Percentiles rank a stretch among this genome's conserved stretches.
phyloP scores from a whole-genome alignment of 1,140 invertebrate species.

The Mya arenaria region DNA sequence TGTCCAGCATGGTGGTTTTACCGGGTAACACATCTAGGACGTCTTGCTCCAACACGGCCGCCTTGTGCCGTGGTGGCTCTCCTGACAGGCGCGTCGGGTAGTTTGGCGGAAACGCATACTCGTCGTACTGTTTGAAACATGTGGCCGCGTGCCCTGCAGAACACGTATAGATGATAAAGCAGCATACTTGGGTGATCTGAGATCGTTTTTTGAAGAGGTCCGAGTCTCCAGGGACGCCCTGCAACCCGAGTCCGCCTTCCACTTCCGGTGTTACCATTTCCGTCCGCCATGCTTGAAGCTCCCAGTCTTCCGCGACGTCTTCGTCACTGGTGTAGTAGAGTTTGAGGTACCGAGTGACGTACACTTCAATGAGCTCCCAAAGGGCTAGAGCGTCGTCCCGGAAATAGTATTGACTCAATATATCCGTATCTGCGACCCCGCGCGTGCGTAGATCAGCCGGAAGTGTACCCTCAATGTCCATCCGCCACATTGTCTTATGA shows the following conservation, averaged over 20 bases:
- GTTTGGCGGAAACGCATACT: constrained; percentile 81
- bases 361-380: constrained; percentile 15
- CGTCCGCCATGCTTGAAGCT: constrained; percentile 37
- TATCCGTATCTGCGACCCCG: constrained; percentile 21
- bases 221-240: constrained; percentile 65
- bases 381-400: constrained; percentile 7
- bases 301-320: constrained; percentile 5
- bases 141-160: constrained; percentile 80
- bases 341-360: constrained; percentile 17
- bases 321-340: constrained; percentile 20
- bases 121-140: constrained; percentile 78
- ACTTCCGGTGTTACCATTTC: constrained; percentile 33
- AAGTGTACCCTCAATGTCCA: constrained; percentile 29
- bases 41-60: constrained; percentile 72
- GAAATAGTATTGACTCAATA: constrained; percentile 25
- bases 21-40: constrained; percentile 74
- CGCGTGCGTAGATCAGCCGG: constrained; percentile 17
- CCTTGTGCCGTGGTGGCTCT: constrained; percentile 71
- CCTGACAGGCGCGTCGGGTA: constrained; percentile 79
- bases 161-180: constrained; percentile 79
- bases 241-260: constrained; percentile 23
- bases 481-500: constrained; percentile 15
- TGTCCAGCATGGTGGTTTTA: constrained; percentile 76
- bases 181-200: constrained; percentile 75
- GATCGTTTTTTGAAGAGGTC: constrained; percentile 64